Conservation (phyloP, 2,113 vertebrate species). For the Aleadryas rufinucha region DNA sequence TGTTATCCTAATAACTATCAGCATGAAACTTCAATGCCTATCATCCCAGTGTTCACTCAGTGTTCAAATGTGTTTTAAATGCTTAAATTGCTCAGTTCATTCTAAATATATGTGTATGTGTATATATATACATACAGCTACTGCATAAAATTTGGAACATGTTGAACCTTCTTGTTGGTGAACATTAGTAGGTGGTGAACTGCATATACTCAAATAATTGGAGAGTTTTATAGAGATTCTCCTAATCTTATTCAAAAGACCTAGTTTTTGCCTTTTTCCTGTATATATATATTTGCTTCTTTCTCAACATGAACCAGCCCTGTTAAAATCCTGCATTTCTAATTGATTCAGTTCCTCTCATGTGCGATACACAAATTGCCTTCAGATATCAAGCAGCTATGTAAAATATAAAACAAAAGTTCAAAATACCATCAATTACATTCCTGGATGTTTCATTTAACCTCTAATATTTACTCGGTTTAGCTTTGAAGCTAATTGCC, state of each 20-base stretch:
- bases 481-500: slow-evolving; percentile 30
- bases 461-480: slow-evolving; percentile 8
- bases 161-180: not conserved
- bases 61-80: not conserved
- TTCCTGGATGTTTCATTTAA: slow-evolving; percentile 34
- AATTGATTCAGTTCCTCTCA: slow-evolving; percentile 23
- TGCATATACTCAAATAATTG: not conserved
- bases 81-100: not conserved
- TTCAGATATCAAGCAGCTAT: slow-evolving; percentile 27
- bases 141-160: not conserved
- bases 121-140: not conserved
- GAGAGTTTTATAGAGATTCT: not conserved
- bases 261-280: not conserved
- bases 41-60: not conserved
- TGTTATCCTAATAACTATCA: not conserved
- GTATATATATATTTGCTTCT: not conserved
- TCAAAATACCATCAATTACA: not conserved
- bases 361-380: not conserved
- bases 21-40: not conserved
- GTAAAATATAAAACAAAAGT: slow-evolving; percentile 4
- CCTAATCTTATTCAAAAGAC: not conserved
- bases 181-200: not conserved
- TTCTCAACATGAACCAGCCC: not conserved
- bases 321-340: slow-evolving; percentile 54
- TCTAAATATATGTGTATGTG: not conserved